These are phyloP conservation scores for Eupithecia insigniata DNA, from an alignment of 2,888 invertebrate genomes.

Conservation along the genomic window DNA sequence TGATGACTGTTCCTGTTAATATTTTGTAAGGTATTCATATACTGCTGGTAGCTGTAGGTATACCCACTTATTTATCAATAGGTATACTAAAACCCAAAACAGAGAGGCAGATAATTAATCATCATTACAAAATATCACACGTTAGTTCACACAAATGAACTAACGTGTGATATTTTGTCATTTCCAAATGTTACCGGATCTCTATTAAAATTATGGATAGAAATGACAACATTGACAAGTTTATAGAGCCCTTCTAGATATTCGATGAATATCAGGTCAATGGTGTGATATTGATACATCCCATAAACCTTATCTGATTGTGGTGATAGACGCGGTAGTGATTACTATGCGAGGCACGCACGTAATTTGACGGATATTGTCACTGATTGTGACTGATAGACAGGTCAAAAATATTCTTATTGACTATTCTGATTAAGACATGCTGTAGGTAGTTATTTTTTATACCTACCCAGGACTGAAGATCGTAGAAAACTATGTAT, in stretches of 20 bases:
- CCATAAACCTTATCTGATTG: slow-evolving; percentile 41
- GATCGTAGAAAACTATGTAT: too few species aligned
- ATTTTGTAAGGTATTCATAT: too few species aligned
- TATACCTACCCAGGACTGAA: background rate
- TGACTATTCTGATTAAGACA: background rate
- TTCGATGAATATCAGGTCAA: slow-evolving; percentile 32
- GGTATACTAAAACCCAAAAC: background rate
- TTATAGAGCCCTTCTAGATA: slow-evolving; percentile 24
- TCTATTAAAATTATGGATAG: slow-evolving; percentile 13
- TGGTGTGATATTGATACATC: slow-evolving; percentile 40
- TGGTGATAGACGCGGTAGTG: slow-evolving; percentile 32
- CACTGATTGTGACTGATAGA: slow-evolving; percentile 44
- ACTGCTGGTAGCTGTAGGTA: too few species aligned
- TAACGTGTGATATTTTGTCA: slow-evolving; percentile 3
- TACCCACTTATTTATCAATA: too few species aligned
- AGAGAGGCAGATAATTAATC: background rate
- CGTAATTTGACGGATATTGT: slow-evolving; percentile 48
- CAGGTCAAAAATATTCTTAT: slow-evolving; percentile 12
- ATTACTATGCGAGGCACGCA: slow-evolving; percentile 40
- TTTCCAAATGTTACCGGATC: background rate
- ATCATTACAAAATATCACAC: too few species aligned
- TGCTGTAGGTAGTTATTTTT: background rate
- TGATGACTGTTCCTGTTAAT: background rate
- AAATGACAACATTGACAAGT: slow-evolving; percentile 23
- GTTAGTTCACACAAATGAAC: too few species aligned